These are phyloP conservation scores for Benthosema pterotum DNA, from an alignment of 2,797 vertebrate species.

Conservation along the genomic window DNA sequence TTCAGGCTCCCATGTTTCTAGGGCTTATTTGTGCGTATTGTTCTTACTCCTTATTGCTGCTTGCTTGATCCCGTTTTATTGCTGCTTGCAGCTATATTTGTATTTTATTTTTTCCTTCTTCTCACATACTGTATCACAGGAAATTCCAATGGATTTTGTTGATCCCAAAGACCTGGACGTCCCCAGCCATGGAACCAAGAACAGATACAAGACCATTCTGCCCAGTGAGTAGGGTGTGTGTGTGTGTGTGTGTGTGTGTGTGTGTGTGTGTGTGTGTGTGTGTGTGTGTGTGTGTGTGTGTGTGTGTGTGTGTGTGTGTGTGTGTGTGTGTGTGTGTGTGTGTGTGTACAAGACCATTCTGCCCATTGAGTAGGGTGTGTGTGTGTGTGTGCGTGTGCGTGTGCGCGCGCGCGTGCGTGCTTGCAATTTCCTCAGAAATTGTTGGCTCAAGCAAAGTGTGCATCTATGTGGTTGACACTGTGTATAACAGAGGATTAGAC, in stretches of 20 bases:
- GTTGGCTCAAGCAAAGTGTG: not conserved
- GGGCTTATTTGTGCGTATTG: no score
- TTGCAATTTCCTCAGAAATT: not conserved
- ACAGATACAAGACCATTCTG: slow-evolving; percentile 96
- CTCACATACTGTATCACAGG: slow-evolving; percentile 78
- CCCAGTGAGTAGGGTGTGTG: slow-evolving; percentile 86
- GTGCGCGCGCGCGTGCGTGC: slow-evolving; percentile 8
- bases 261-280: no score
- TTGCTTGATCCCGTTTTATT: no score
- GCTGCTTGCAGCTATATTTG: no score
- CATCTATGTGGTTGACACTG: no score
- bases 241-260: slow-evolving; percentile 14
- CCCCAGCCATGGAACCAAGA: slow-evolving; percentile 94
- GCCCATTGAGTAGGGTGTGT: slow-evolving; percentile 87
- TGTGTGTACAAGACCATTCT: slow-evolving; percentile 98
- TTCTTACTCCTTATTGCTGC: no score
- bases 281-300: no score
- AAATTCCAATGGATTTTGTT: slow-evolving; percentile 99
- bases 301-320: no score
- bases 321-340: no score
- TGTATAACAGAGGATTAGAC: no score
- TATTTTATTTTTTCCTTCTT: slow-evolving; percentile 35
- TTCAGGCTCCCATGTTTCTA: no score
- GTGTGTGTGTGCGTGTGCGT: slow-evolving; percentile 10
- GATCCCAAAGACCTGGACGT: slow-evolving; percentile 95